Conservation (phyloP, 2,888 invertebrate species). For the Tipula confusa region DNA sequence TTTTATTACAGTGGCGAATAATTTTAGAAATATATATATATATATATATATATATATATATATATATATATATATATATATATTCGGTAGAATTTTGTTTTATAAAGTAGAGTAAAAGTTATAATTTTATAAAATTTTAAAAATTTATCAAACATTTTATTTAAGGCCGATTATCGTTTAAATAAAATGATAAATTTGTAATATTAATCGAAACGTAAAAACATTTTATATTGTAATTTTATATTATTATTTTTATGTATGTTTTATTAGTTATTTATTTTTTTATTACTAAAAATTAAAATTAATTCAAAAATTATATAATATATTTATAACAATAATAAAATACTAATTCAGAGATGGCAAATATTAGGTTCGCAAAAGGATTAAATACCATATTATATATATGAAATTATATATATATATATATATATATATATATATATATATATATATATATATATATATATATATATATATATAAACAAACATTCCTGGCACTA, state of each 20-base stretch:
- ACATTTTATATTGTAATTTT: neutral
- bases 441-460: too few relatives aligned
- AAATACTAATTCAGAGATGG: neutral
- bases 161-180: neutral
- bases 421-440: too few relatives aligned
- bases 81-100: neutral
- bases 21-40: too few relatives aligned
- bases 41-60: too few relatives aligned
- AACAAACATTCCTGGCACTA: constrained; percentile 6
- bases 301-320: neutral
- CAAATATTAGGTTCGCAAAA: neutral
- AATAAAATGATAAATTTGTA: neutral
- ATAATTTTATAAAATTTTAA: neutral
- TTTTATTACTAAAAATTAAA: neutral
- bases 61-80: too few relatives aligned
- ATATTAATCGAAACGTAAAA: neutral
- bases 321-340: neutral
- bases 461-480: neutral
- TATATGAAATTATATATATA: too few relatives aligned
- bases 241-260: neutral
- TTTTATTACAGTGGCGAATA: neutral
- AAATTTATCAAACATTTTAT: neutral
- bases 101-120: neutral
- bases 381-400: neutral
- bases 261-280: neutral